Conservation (phyloP, 2,888 invertebrate species). For the Drosophila niveifrons region DNA sequence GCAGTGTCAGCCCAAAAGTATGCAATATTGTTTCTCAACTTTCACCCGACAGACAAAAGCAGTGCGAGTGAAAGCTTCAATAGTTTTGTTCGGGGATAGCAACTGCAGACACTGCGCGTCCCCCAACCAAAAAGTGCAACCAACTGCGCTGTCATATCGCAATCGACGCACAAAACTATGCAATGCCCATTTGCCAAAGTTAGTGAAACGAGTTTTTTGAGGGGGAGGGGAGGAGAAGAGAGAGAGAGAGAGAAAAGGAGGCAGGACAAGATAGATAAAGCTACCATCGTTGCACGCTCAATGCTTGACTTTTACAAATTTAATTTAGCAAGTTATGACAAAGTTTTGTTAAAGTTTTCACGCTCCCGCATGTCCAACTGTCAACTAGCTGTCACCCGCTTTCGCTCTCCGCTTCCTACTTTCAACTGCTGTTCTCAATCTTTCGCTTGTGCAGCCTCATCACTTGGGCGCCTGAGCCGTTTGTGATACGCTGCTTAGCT, state of each 20-base stretch:
- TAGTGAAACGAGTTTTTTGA: slow-evolving; percentile 6
- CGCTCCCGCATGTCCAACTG: slow-evolving; percentile 75
- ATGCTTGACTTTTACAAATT: slow-evolving; percentile 73
- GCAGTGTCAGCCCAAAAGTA: slow-evolving; percentile 45
- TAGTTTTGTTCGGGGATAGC: slow-evolving; percentile 28
- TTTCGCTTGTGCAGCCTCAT: neutral
- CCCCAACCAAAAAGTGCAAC: slow-evolving; percentile 35
- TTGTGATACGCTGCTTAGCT: slow-evolving; percentile 78
- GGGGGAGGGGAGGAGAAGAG: neutral
- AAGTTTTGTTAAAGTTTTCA: slow-evolving; percentile 68
- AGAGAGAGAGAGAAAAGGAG: neutral
- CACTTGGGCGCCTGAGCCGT: slow-evolving; percentile 58
- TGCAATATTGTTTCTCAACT: slow-evolving; percentile 56
- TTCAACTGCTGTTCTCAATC: neutral
- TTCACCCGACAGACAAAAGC: slow-evolving; percentile 22
- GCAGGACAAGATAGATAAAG: slow-evolving; percentile 36
- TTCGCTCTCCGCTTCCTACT: neutral
- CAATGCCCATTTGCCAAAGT: slow-evolving; percentile 57
- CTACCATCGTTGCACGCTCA: slow-evolving; percentile 51
- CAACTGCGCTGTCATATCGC: slow-evolving; percentile 53
- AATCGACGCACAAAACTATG: slow-evolving; percentile 59
- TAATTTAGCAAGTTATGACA: slow-evolving; percentile 78
- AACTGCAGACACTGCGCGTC: slow-evolving; percentile 13
- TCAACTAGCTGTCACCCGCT: slow-evolving; percentile 48
- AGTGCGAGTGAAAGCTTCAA: slow-evolving; percentile 54